Percentiles rank a stretch among this genome's conserved stretches.
Evolutionary conservation across 2,888 invertebrate genomes (phyloP).

Genomic region (Shargacucullia verbasci): DNA sequence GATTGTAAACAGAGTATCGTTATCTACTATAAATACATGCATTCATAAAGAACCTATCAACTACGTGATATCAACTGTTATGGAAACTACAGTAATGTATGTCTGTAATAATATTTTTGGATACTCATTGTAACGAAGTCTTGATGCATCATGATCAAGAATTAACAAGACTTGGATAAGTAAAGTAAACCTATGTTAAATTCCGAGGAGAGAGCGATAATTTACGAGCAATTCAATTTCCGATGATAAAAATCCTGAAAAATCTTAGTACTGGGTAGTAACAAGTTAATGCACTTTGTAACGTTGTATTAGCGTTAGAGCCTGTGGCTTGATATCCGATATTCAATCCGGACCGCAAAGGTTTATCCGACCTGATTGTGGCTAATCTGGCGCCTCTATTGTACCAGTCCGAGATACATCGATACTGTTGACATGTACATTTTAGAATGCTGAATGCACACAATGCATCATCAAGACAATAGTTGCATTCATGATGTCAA

Average conservation of each 20-base stretch:
- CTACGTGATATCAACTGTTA: slow-evolving; percentile 59
- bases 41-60: slow-evolving; percentile 72
- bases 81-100: slow-evolving; percentile 30
- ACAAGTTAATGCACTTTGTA: not conserved
- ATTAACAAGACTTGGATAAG: too few relatives aligned
- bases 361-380: slow-evolving; percentile 76
- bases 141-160: not conserved
- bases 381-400: slow-evolving; percentile 65
- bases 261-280: too few relatives aligned
- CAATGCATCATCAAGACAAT: slow-evolving; percentile 24
- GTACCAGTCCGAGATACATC: slow-evolving; percentile 19
- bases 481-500: slow-evolving; percentile 7
- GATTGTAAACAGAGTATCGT: slow-evolving; percentile 74
- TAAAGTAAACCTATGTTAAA: too few relatives aligned
- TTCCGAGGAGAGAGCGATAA: too few relatives aligned
- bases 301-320: slow-evolving; percentile 8
- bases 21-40: slow-evolving; percentile 65
- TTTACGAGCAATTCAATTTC: too few relatives aligned
- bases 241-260: too few relatives aligned
- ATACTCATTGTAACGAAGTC: not conserved
- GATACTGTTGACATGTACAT: slow-evolving; percentile 18
- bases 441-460: slow-evolving; percentile 20
- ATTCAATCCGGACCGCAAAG: slow-evolving; percentile 74
- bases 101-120: slow-evolving; percentile 1
- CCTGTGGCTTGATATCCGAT: slow-evolving; percentile 67